Evolutionary conservation across 2,888 invertebrate species (phyloP), one percentile per base, ranked within the genome.

Genomic region (Dryobotodes eremita): DNA sequence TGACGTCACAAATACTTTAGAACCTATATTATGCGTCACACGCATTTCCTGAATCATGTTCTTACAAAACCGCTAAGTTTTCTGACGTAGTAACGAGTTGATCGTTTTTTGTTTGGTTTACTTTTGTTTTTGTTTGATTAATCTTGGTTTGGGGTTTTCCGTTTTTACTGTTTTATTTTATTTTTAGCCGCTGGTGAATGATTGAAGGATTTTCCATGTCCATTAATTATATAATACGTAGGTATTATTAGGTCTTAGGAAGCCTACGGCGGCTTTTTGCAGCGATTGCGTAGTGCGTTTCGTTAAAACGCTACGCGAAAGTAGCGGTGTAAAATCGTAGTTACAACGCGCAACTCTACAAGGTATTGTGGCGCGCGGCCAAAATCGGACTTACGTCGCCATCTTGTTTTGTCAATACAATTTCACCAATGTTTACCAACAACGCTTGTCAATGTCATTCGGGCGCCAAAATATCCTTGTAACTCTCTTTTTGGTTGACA

Each of bases 1-100:
- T 62, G 36, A 68, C 85, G 81, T 80, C 85, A 84, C 4, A 0
- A 53, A 10, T 36, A 42, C 20, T n/a, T 15, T n/a, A 31, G 31
- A 13, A 55, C 8, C 5, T 20, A 59, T 0, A 8, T 36, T 59
- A 55, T 42, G 65, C 84, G 70, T 65, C 80, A 80, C 7, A 26
- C 2, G 2, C 2, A 23, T 71, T 82, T 82, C 85, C 85, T 82
- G 55, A 23, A 42, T 26, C 15, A 36, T 61, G 36, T 70, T 77
- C 46, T 53, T 1, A n/a, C 1, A 65, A 48, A 10, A 53, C 26
- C 64, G 62, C 64, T 46, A 20, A 31, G 15, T 53, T 48, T 0
- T 46, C 5, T 84, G 84, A 80, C 80, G 80, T 65, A 70, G 2
- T 4, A 42, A 15, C 7, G 3, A 5, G 3, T 59, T 13, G 62